Evolutionary conservation across 2,888 invertebrate genomes (phyloP), one percentile per base, ranked within the genome.

Genomic region (Malacosoma neustria): DNA sequence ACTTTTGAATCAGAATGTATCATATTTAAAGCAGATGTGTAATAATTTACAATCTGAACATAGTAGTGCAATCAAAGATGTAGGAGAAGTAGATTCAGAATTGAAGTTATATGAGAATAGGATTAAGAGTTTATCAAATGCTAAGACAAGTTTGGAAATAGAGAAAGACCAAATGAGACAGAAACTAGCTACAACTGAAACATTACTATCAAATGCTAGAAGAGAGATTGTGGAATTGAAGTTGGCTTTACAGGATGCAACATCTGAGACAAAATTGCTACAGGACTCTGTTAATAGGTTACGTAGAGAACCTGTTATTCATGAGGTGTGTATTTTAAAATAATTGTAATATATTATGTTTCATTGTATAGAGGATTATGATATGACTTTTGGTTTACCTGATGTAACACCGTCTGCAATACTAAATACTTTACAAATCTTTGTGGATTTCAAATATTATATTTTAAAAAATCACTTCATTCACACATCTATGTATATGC

Each of bases 131-230:
- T 67, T 90, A 34, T 72, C 88, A 6, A 76, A 75, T 45, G 80
- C 86, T 54, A 88, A 92, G 36, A 87, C 89, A 1, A 88, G 87
- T 50, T 69, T 93, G 48, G 91, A 93, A 72, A 75, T 87, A 2
- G 91, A 93, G 54, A 72, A 91, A 40, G 87, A 88, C 11, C 89
- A 89, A 48, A 71, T 89, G 37, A 81, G 76, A 39, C 88, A 89
- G 31, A 88, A 88, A 43, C 79, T 89, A 35, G 77, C 84, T 32
- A 81, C 88, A 36, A 75, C 89, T 6, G 91, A 91, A 50, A 87
- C 87, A n/a, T 87, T 57, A 87, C 88, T 75, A 57, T 93, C 59
- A 89, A 93, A 72, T 87, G 87, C 65, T 87, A 93, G 76, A 90
- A 92, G 62, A 88, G 92, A 54, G 85, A 87, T 66, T n/a, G 89